A percentile compares a stretch with the other conserved stretches of the same genome.
phyloP scores from a whole-genome alignment of 2,888 invertebrate genomes.

The Leptopterna dolabrata region DNA sequence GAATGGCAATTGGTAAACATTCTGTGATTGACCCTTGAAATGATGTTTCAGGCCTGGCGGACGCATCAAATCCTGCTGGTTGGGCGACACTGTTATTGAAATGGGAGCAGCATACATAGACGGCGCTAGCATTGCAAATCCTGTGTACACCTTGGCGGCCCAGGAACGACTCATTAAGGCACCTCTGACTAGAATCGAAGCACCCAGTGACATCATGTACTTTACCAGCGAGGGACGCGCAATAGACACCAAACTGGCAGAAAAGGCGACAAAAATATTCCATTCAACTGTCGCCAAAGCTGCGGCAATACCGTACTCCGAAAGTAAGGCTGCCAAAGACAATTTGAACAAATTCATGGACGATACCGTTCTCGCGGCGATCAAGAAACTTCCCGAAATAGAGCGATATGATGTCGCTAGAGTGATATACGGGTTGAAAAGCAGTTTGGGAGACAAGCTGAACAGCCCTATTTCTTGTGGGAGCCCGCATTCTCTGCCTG shows the following conservation, averaged over 20 bases:
- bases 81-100: conserved; percentile 82
- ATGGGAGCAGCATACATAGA: conserved; percentile 82
- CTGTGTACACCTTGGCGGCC: conserved; percentile 77
- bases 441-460: conserved; percentile 44
- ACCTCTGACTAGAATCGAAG: conserved; percentile 67
- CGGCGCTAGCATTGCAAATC: conserved; percentile 78
- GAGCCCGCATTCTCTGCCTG: conserved; percentile 69
- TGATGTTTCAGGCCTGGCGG: conserved; percentile 76
- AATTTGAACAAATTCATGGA: conserved; percentile 74
- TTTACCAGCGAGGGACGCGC: conserved; percentile 79
- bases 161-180: conserved; percentile 75
- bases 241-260: conserved; percentile 74
- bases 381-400: conserved; percentile 77
- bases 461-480: conserved; percentile 66
- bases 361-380: conserved; percentile 74
- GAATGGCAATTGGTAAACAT: no score
- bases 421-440: conserved; percentile 73
- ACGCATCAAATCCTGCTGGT: conserved; percentile 81
- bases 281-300: conserved; percentile 77
- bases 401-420: conserved; percentile 77
- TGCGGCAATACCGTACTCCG: conserved; percentile 69
- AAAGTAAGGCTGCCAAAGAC: conserved; percentile 71
- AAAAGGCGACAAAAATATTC: conserved; percentile 76
- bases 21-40: no score
- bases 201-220: conserved; percentile 72